Base-by-base conservation (phyloP, 2,113 vertebrate genomes). In the Gavia stellata region DNA sequence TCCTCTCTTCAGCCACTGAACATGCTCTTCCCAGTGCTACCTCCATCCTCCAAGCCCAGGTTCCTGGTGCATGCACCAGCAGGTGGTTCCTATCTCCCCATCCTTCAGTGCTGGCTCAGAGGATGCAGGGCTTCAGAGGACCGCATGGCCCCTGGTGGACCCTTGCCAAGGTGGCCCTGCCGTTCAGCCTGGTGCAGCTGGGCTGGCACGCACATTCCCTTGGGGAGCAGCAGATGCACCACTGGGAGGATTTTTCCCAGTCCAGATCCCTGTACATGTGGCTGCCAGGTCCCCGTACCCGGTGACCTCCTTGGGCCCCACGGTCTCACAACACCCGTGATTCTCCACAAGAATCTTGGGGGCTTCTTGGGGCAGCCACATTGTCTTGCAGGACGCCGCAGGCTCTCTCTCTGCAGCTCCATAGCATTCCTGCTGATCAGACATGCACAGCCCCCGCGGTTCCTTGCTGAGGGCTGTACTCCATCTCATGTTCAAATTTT, bases 251-350 rank as follows among this genome's bases (percentile, higher is more conserved):
- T 36, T 90, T 68, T 34, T 26, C 18, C 14, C 47, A 14, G 21
- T 40, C 72, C 31, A 66, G 45, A 56, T 20, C 52, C 17, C 38
- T 53, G 28, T 67, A 56, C 42, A 71, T 70, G 29, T 36, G 55
- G 18, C 42, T 49, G 50, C 50, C 55, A 52, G 17, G 70, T 87
- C 38, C 29, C 50, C 36, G 24, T 40, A 13, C 34, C 67, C 2
- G 4, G 36, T 70, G 77, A 61, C 38, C 13, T 63, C 58, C 50
- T 56, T 72, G 49, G 42, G 26, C 61, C 3, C 2, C 44, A 7
- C 0, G 0, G 26, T 78, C n/a, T 63, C 29, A 66, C 18, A 24
- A 13, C 18, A 17, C 33, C 3, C 3, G 26, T 33, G 80, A 40
- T 49, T 29, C 13, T 44, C n/a, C 68, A 47, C 16, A 42, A 5